Evolutionary conservation across 2,113 vertebrate genomes (phyloP).

Genomic region (Gymnobelideus leadbeateri): DNA sequence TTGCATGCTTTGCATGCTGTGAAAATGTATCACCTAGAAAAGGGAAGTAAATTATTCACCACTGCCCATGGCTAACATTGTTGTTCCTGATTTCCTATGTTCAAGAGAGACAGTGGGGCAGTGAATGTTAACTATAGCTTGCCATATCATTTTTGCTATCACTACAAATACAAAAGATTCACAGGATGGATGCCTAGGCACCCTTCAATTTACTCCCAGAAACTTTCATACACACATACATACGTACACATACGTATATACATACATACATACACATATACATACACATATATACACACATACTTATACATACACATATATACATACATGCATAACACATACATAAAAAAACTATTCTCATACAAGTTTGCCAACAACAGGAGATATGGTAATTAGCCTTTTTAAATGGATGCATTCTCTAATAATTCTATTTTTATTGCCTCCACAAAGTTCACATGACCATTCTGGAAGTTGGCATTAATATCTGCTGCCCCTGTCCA

Average conservation of each 20-base stretch:
- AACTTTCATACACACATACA: neutral
- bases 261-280: too few species aligned
- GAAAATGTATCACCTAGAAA: neutral
- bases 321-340: too few species aligned
- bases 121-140: constrained; percentile 30
- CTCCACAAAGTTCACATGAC: neutral
- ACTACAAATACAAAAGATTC: constrained; percentile 3
- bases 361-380: neutral
- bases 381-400: neutral
- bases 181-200: neutral
- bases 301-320: too few species aligned
- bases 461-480: neutral
- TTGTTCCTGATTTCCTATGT: constrained; percentile 41
- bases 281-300: too few species aligned
- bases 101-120: neutral
- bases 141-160: neutral
- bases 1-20: constrained; percentile 4
- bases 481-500: neutral
- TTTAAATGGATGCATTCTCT: neutral
- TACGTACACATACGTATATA: too few species aligned
- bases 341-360: neutral
- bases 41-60: constrained; percentile 61
- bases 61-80: constrained; percentile 37
- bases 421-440: neutral
- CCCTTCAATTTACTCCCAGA: neutral